These are phyloP conservation scores for Myocastor coypus DNA, from an alignment of 2,113 vertebrate species.

Conservation along the genomic window DNA sequence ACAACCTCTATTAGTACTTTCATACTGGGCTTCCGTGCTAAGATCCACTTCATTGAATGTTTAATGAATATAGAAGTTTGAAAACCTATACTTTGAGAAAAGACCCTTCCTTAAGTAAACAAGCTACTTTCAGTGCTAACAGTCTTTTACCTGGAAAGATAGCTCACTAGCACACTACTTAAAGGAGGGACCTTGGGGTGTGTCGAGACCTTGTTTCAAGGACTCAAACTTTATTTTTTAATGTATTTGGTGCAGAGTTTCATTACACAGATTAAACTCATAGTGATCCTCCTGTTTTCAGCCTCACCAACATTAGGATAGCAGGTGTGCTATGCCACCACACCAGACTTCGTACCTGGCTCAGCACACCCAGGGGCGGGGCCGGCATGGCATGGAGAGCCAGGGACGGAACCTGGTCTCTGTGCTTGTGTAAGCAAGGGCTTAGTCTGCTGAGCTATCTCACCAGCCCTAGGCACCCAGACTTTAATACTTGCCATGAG, in stretches of 20 bases:
- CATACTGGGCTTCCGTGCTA: neutral
- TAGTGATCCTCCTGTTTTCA: too few relatives aligned
- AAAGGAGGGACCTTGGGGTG: neutral
- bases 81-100: neutral
- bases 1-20: neutral
- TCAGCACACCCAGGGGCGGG: too few relatives aligned
- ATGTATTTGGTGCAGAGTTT: too few relatives aligned
- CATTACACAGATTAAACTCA: too few relatives aligned
- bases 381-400: too few relatives aligned
- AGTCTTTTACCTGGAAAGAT: neutral
- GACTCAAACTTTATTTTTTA: neutral
- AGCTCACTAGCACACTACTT: neutral
- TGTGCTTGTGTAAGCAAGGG: too few relatives aligned
- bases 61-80: slow-evolving; percentile 18
- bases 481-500: neutral
- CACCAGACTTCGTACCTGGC: too few relatives aligned
- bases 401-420: too few relatives aligned
- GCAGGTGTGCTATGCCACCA: too few relatives aligned
- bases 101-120: neutral
- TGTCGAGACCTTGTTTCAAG: neutral
- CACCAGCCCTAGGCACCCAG: too few relatives aligned
- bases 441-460: too few relatives aligned
- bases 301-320: too few relatives aligned
- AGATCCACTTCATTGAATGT: neutral
- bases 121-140: neutral